Evolutionary conservation across 2,797 vertebrate genomes (phyloP).

Genomic region (Galago senegalensis): DNA sequence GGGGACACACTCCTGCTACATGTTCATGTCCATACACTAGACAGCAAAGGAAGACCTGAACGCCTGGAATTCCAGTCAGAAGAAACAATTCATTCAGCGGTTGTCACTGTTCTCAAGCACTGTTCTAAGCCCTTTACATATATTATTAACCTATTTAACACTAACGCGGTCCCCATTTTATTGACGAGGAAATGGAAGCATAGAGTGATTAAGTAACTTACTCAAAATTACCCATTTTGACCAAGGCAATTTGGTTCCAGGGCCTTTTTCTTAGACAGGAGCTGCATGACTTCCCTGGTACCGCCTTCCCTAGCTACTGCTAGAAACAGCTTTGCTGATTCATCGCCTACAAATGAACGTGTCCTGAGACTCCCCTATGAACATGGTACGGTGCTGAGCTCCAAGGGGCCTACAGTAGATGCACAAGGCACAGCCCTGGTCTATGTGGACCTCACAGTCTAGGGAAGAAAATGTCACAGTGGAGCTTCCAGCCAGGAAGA

Average conservation of each 20-base stretch:
- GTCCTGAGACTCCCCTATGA: neutral
- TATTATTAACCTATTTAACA: neutral
- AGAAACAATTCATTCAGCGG: constrained; percentile 7
- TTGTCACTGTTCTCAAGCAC: neutral
- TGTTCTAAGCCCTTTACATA: neutral
- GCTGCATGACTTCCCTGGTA: neutral
- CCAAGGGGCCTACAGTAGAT: neutral
- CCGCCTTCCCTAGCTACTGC: neutral
- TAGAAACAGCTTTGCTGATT: neutral
- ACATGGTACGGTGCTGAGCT: neutral
- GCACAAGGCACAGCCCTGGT: neutral
- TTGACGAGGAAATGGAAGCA: neutral
- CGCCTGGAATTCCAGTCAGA: neutral
- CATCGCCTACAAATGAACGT: neutral
- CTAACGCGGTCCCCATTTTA: neutral
- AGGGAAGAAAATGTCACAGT: neutral
- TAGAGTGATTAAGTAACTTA: neutral
- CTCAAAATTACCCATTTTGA: neutral
- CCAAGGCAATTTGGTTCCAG: neutral
- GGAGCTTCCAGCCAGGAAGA: neutral
- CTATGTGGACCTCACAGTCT: neutral
- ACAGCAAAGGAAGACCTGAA: neutral
- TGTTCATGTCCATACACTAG: neutral
- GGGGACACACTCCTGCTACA: neutral
- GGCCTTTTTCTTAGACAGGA: neutral